Base-by-base conservation (phyloP, 2,797 vertebrate genomes). In the Notamacropus eugenii region DNA sequence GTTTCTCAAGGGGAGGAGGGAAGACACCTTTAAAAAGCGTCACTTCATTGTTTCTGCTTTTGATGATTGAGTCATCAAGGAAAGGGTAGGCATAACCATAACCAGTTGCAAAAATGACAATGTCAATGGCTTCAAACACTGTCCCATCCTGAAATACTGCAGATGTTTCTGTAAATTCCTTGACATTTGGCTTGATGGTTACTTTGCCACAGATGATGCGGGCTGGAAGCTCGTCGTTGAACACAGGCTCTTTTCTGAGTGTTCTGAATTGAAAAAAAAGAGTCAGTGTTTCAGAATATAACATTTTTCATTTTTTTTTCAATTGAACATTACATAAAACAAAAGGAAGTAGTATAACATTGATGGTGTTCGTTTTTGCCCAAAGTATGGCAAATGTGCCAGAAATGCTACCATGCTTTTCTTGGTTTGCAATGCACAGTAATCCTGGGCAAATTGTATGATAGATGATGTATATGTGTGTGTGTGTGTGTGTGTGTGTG, bases 21-120 rank as follows among this genome's bases (percentile, higher is more conserved):
- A 99, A 98, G n/a, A 99, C 98, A 2, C 98, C 98, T 93, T 99
- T 99, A 98, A 99, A 99, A 46, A 99, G 98, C 55, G 95, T 97
- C 92, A 99, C 98, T 96, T 98, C 97, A 55, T 99, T 98, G 14
- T 98, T 98, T 92, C 95, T 97, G 97, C 98, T 98, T 94, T 97
- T 98, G 93, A 98, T 93, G 92, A 99, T 98, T 40, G 97, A 98
- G 1, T 98, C 62, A 31, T 99, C 98, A 92, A 99, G 98, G 98
- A 99, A 99, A 40, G 99, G 99, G 96, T 99, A 99, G 67, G 96
- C 97, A 94, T 97, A 99, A 94, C 95, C 92, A 96, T 99, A 99
- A 1, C 99, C 99, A 13, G 99, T 99, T 94, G 99, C 99, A 90
- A 99, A 99, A 94, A 99, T 98, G 91, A 99, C 98, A 0, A 93